Evolutionary conservation across 2,113 vertebrate genomes (phyloP).

Genomic region (Amphiprion percula): DNA sequence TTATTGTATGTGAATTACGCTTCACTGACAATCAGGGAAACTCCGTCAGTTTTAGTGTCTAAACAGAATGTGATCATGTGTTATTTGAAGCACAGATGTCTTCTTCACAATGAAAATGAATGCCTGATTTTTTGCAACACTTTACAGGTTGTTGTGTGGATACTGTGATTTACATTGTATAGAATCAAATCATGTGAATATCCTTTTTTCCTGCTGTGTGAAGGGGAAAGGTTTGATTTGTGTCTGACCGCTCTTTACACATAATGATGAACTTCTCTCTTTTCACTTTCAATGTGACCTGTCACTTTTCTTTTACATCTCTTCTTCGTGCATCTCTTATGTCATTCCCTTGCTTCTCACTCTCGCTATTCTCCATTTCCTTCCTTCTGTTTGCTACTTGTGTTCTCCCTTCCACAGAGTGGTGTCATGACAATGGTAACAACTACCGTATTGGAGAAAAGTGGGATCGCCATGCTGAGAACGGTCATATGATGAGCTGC

Average conservation of each 20-base stretch:
- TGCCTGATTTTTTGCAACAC: neutral
- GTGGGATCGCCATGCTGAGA: slow-evolving; percentile 94
- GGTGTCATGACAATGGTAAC: slow-evolving; percentile 95
- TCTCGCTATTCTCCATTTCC: neutral
- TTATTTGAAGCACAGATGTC: neutral
- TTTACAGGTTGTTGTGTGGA: no score
- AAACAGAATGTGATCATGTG: neutral
- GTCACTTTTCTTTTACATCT: neutral
- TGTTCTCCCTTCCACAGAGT: slow-evolving; percentile 83
- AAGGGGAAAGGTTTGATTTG: neutral
- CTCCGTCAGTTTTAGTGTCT: no score
- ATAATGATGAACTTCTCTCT: slow-evolving; percentile 3
- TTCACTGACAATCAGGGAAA: neutral
- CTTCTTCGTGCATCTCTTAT: neutral
- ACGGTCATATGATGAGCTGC: slow-evolving; percentile 98
- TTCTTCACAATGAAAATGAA: neutral
- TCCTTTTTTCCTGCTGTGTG: neutral
- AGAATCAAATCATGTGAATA: neutral
- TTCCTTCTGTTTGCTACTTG: neutral
- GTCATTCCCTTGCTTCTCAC: neutral
- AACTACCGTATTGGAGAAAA: slow-evolving; percentile 96
- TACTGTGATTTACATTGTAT: neutral
- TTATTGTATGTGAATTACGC: neutral
- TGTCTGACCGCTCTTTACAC: neutral
- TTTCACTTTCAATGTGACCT: neutral